A percentile compares a stretch with the other conserved stretches of the same genome.
Conservation (phyloP, 2,113 vertebrate species). For the Anoura caudifer region DNA sequence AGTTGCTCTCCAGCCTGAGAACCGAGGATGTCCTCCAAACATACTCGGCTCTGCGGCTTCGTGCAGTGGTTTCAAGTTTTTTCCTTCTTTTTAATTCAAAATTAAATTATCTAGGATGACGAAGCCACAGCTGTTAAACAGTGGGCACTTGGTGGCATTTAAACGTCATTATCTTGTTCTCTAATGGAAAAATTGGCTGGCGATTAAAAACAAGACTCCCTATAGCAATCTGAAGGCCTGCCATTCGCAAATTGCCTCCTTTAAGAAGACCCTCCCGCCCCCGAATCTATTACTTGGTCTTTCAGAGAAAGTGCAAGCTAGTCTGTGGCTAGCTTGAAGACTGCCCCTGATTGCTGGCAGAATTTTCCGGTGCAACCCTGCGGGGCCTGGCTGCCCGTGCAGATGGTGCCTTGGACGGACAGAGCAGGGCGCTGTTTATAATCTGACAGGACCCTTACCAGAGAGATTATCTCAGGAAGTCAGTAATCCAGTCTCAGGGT, state of each 20-base stretch:
- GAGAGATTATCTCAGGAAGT: not conserved
- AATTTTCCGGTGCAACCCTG: not conserved
- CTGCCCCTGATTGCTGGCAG: not conserved
- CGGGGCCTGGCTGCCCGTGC: accelerated
- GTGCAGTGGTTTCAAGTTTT: slow-evolving; percentile 55
- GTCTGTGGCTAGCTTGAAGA: not conserved
- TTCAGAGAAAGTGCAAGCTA: not conserved
- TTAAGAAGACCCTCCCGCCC: slow-evolving; percentile 1
- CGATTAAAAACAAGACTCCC: slow-evolving; percentile 58
- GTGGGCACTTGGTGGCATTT: slow-evolving; percentile 79
- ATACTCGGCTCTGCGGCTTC: not conserved
- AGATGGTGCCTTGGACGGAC: not conserved
- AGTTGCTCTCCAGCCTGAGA: not conserved
- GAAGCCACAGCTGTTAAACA: slow-evolving; percentile 71
- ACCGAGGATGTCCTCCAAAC: not conserved
- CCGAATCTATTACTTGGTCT: not conserved
- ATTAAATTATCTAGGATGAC: slow-evolving; percentile 78
- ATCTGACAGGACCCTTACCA: accelerated
- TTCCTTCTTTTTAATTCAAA: slow-evolving; percentile 49
- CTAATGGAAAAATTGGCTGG: slow-evolving; percentile 68
- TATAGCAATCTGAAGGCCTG: not conserved
- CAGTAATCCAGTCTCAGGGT: not conserved
- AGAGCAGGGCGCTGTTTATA: not conserved
- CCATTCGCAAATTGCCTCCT: slow-evolving; percentile 63
- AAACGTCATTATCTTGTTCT: slow-evolving; percentile 53